These are phyloP conservation scores for Apteryx owenii DNA, from an alignment of 2,113 vertebrate species.

Conservation along the genomic window DNA sequence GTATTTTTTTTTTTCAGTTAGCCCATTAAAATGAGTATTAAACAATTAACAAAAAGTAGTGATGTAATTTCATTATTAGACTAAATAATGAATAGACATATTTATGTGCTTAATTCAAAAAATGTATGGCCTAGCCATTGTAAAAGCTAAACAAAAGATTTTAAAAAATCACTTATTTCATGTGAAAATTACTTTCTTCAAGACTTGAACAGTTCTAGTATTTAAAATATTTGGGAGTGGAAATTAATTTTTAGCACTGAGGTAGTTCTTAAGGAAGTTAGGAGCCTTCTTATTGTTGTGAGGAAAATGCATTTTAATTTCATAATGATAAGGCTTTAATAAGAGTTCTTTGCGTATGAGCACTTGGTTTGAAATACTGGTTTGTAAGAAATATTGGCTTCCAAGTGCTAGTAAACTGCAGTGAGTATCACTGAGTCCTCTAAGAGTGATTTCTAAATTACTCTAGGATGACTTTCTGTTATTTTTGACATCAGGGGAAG, in stretches of 20 bases:
- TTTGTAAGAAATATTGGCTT: not conserved
- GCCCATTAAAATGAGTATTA: too few relatives aligned
- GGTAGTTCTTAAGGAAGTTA: not conserved
- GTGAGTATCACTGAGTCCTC: not conserved
- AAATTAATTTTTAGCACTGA: not conserved
- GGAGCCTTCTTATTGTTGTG: not conserved
- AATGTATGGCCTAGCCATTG: not conserved
- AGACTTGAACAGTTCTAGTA: not conserved
- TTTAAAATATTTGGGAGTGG: not conserved
- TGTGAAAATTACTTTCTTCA: not conserved
- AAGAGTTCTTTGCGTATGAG: not conserved
- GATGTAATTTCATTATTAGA: not conserved
- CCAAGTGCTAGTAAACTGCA: not conserved
- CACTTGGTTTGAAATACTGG: not conserved
- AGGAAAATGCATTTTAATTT: not conserved
- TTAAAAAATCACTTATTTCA: not conserved
- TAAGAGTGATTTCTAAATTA: not conserved
- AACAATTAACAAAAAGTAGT: not conserved
- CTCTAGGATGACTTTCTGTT: not conserved
- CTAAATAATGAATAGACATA: not conserved
- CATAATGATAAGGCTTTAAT: not conserved
- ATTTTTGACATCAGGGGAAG: not conserved
- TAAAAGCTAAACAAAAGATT: not conserved
- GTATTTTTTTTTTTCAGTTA: too few relatives aligned
- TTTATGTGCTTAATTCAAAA: not conserved